phyloP scores from a whole-genome alignment of 2,113 vertebrate genomes.

The Nannobrachium achirus region DNA sequence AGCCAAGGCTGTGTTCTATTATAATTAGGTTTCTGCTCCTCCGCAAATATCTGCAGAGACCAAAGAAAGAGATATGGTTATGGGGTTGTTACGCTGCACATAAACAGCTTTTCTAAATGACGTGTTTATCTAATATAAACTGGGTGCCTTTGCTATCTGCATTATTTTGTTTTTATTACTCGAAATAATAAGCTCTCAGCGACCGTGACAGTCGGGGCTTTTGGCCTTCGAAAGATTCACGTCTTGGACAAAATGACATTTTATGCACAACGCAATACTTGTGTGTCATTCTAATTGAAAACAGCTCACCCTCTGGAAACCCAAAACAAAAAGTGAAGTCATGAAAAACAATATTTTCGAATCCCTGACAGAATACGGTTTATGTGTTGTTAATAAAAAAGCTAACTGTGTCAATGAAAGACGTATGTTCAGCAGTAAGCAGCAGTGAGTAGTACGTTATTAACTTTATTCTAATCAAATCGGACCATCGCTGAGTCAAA shows the following conservation, averaged over 20 bases:
- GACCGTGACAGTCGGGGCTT: background rate
- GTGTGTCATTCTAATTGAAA: slow-evolving; percentile 56
- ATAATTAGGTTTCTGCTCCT: slow-evolving; percentile 61
- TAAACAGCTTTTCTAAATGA: slow-evolving; percentile 30
- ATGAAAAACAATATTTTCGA: slow-evolving; percentile 54
- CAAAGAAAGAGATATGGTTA: slow-evolving; percentile 34
- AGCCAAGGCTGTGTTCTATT: slow-evolving; percentile 57
- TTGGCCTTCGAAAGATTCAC: slow-evolving; percentile 22
- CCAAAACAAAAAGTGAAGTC: slow-evolving; percentile 49
- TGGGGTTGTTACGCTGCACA: slow-evolving; percentile 25
- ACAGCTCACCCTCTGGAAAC: slow-evolving; percentile 25
- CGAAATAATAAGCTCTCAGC: slow-evolving; percentile 12
- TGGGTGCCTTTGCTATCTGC: slow-evolving; percentile 22
- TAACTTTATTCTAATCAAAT: slow-evolving; percentile 47
- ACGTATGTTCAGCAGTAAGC: slow-evolving; percentile 42
- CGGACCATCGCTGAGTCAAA: slow-evolving; percentile 36
- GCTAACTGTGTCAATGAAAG: slow-evolving; percentile 53
- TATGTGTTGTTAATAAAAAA: slow-evolving; percentile 41
- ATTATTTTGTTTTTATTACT: slow-evolving; percentile 46
- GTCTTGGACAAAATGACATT: slow-evolving; percentile 24
- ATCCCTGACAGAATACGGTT: slow-evolving; percentile 23
- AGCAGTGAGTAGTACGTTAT: slow-evolving; percentile 14
- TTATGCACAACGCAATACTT: slow-evolving; percentile 33
- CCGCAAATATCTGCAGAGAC: slow-evolving; percentile 46
- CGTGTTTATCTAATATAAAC: slow-evolving; percentile 17